phyloP scores from a whole-genome alignment of 1,140 invertebrate species.

The Patella vulgata region DNA sequence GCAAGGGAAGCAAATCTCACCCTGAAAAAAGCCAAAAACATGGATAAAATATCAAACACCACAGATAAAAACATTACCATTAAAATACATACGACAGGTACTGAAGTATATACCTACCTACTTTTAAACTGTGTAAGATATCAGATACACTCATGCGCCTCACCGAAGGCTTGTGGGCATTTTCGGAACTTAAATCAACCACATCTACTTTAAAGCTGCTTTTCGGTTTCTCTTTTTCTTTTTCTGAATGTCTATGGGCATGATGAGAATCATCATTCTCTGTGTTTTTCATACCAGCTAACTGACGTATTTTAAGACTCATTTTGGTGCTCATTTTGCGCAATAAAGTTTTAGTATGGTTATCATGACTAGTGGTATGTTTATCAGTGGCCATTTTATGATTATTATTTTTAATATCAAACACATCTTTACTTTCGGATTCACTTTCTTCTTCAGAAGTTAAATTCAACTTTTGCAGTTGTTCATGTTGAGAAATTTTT shows the following conservation, averaged over 20 bases:
- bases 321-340: slow-evolving; percentile 49
- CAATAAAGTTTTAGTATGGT: slow-evolving; percentile 36
- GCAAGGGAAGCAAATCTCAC: slow-evolving; percentile 26
- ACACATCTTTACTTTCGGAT: slow-evolving; percentile 1
- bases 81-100: slow-evolving; percentile 1
- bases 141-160: slow-evolving; percentile 38
- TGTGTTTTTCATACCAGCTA: slow-evolving; percentile 18
- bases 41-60: slow-evolving; percentile 24
- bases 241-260: slow-evolving; percentile 10
- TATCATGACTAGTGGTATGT: no score
- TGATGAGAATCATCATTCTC: slow-evolving; percentile 18
- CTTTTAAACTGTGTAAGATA: slow-evolving; percentile 28
- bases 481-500: slow-evolving; percentile 25
- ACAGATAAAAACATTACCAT: slow-evolving; percentile 7
- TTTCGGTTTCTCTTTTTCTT: slow-evolving; percentile 12
- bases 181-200: slow-evolving; percentile 45
- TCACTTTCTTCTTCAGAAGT: background rate
- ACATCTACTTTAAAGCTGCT: slow-evolving; percentile 33
- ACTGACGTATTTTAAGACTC: slow-evolving; percentile 39
- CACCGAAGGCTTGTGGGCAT: slow-evolving; percentile 30
- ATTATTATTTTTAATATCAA: slow-evolving; percentile 4
- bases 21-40: slow-evolving; percentile 40
- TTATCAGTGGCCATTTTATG: background rate
- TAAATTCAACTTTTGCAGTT: slow-evolving; percentile 13
- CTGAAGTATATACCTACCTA: slow-evolving; percentile 26